These are phyloP conservation scores for Laspeyria flexula DNA, from an alignment of 2,888 invertebrate species.

Conservation along the genomic window DNA sequence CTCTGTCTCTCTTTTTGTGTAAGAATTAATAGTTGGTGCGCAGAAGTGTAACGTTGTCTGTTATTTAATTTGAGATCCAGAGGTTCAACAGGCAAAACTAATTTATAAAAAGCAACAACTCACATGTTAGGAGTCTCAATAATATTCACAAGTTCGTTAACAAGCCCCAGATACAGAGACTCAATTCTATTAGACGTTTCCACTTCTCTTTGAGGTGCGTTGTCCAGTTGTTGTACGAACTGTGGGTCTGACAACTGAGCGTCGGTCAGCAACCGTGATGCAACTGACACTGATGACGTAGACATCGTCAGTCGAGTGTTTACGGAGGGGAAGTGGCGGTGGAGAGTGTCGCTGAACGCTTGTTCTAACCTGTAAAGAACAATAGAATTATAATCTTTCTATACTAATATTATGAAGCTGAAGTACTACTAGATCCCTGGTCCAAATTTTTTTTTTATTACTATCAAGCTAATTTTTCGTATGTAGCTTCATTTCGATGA, in stretches of 20 bases:
- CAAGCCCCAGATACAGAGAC: constrained; percentile 81
- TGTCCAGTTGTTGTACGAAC: constrained; percentile 52
- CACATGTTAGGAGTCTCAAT: constrained; percentile 73
- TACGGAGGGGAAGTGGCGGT: constrained; percentile 87
- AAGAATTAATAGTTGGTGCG: no score
- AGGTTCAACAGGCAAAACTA: no score
- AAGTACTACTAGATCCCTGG: no score
- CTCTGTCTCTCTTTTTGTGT: no score
- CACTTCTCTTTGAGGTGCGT: constrained; percentile 65
- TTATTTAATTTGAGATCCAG: no score
- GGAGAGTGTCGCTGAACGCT: constrained; percentile 81
- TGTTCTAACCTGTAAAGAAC: constrained; percentile 83
- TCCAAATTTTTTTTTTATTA: no score
- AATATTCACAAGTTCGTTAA: constrained; percentile 84
- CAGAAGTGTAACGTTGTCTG: no score
- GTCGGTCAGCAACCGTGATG: constrained; percentile 73
- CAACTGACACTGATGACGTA: constrained; percentile 78
- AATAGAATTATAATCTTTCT: no score
- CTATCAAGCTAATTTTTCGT: no score
- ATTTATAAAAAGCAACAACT: constrained; percentile 46
- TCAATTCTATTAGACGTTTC: constrained; percentile 76
- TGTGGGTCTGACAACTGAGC: constrained; percentile 60
- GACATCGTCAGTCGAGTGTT: constrained; percentile 86
- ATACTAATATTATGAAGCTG: no score
- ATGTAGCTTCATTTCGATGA: no score